Evolutionary conservation across 2,888 invertebrate genomes (phyloP), one percentile per base, ranked within the genome.

Genomic region (Crocallis elinguaria): DNA sequence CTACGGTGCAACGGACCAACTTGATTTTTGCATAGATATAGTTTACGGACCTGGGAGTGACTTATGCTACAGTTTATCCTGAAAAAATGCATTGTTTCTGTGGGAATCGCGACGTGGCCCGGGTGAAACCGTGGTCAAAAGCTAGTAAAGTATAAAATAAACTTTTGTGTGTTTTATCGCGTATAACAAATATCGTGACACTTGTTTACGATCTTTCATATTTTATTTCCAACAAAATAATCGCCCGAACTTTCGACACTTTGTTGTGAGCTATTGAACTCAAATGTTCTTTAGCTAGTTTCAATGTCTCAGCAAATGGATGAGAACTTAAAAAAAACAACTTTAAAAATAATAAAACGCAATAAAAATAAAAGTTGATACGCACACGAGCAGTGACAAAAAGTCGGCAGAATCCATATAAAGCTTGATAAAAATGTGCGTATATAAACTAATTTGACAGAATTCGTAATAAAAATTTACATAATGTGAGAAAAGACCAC

Each of bases 381-480:
- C 27, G 7, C 39, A 16, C 19, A 19, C 35, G 29, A 3, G 41
- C 42, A 49, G 25, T 41, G 43, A 39, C 19, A 60, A 46, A 56
- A 30, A 52, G 19, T 41, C 66, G 66, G 62, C 57, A 59, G 60
- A 72, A 74, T 68, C 65, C 69, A 70, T 73, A 69, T 54, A 73
- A 70, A 71, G 63, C 70, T 68, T 73, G 67, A 76, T 77, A 78
- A 77, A 79, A 83, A 77, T 72, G 79, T 76, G 77, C 77, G 76
- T 78, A 71, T 75, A 76, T 75, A 78, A 85, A 83, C 80, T 82
- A 82, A 85, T 87, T 85, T 84, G 81, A 83, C 79, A 73, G 77
- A 83, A 80, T 80, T 81, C 77, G 75, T 82, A 83, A 85, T 85
- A 83, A 81, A 79, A 84, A 88, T 87, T 84, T 85, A 81, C 87